Conservation (phyloP, 2,888 invertebrate genomes). For the Toxonevra muliebris region DNA sequence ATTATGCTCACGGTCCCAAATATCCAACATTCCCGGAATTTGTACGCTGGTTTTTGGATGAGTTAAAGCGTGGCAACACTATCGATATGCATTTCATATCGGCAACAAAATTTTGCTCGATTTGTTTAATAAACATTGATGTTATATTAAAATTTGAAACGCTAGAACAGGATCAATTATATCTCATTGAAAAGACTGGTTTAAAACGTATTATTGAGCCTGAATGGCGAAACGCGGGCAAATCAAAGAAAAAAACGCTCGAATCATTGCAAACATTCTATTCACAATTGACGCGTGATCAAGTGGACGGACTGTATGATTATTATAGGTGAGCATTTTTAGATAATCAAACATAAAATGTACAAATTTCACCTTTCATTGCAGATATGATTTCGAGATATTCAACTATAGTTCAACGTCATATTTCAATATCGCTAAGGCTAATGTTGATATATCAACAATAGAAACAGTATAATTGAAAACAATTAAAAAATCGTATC, state of each 20-base stretch:
- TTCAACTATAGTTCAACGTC: constrained; percentile 81
- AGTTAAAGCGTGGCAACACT: constrained; percentile 67
- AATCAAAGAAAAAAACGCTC: constrained; percentile 76
- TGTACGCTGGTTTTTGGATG: constrained; percentile 79
- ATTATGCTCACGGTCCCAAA: constrained; percentile 65
- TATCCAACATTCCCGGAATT: constrained; percentile 86
- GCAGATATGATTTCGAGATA: constrained; percentile 85
- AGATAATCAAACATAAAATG: not conserved
- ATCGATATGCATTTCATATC: constrained; percentile 92
- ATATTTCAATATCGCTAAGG: constrained; percentile 50
- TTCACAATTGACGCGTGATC: constrained; percentile 76
- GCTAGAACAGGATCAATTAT: constrained; percentile 82
- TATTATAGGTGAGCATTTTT: constrained; percentile 75
- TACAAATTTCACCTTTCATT: constrained; percentile 53
- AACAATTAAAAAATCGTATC: constrained; percentile 4
- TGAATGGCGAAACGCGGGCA: constrained; percentile 84
- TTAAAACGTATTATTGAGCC: constrained; percentile 80
- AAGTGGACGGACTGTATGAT: constrained; percentile 80
- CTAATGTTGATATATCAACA: constrained; percentile 34
- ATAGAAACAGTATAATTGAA: constrained; percentile 26
- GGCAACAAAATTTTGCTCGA: constrained; percentile 83
- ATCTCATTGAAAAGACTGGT: constrained; percentile 79
- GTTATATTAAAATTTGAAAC: constrained; percentile 86
- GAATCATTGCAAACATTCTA: constrained; percentile 80
- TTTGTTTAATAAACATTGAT: constrained; percentile 84